phyloP scores from a whole-genome alignment of 1,140 invertebrate species.

The Euura saliciscinereae region DNA sequence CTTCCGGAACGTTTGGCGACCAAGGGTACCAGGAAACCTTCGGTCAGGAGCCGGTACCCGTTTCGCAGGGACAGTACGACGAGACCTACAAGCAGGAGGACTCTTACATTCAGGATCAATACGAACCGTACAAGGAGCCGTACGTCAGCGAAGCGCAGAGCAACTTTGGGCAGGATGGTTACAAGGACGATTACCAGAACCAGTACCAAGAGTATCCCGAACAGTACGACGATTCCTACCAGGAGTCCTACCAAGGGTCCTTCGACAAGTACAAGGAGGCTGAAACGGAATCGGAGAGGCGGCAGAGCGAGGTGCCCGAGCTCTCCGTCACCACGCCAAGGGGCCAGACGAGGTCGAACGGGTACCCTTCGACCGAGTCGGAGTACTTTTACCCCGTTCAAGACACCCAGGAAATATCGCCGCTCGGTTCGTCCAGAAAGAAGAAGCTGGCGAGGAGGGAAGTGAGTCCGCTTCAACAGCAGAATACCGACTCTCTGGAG shows the following conservation, averaged over 20 bases:
- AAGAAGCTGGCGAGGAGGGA: constrained; percentile 44
- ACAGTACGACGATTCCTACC: constrained; percentile 45
- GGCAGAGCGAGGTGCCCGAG: constrained; percentile 49
- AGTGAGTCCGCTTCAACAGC: constrained; percentile 52
- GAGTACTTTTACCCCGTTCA: constrained; percentile 48
- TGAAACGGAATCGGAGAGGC: constrained; percentile 32
- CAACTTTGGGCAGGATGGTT: constrained; percentile 16
- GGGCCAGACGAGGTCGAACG: constrained; percentile 48
- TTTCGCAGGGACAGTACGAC: constrained; percentile 19
- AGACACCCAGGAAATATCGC: constrained; percentile 40
- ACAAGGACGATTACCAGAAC: constrained; percentile 43
- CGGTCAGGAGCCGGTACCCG: constrained; percentile 1
- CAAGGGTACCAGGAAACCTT: constrained; percentile 12
- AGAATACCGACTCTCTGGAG: constrained; percentile 64
- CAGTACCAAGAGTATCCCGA: constrained; percentile 36
- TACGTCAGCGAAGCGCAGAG: neutral
- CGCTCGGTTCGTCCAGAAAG: constrained; percentile 35
- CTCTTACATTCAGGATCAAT: constrained; percentile 30
- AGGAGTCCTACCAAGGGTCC: constrained; percentile 45
- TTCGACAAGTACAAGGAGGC: constrained; percentile 43
- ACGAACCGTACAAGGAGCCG: neutral
- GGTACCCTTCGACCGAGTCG: constrained; percentile 48
- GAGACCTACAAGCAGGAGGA: constrained; percentile 34
- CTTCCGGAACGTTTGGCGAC: constrained; percentile 22
- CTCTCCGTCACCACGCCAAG: constrained; percentile 50